Conservation (phyloP, 1,140 invertebrate species). For the Drosophila elegans region DNA sequence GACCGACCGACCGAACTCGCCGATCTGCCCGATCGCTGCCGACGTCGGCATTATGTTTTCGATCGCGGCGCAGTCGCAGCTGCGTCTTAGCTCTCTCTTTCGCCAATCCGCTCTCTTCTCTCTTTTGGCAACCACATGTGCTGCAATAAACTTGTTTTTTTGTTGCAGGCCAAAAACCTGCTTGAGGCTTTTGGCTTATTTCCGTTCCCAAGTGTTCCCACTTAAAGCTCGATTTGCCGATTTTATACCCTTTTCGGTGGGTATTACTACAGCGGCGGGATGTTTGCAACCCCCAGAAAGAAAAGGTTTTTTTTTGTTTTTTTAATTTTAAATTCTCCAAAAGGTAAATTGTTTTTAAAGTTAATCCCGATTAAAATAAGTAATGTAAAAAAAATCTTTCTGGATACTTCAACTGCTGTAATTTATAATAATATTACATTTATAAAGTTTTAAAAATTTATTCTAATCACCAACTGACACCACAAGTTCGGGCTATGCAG, state of each 20-base stretch:
- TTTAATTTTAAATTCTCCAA: no score
- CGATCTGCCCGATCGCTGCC: slow-evolving; percentile 32
- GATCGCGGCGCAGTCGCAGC: slow-evolving; percentile 34
- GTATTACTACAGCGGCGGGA: neutral
- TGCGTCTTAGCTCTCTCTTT: slow-evolving; percentile 14
- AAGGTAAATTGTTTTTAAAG: no score
- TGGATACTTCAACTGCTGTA: no score
- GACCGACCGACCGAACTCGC: neutral
- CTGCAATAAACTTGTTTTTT: slow-evolving; percentile 76
- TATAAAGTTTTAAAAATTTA: no score
- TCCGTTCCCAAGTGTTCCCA: slow-evolving; percentile 31
- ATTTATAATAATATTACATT: no score
- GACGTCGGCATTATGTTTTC: slow-evolving; percentile 53
- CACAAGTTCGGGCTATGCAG: no score
- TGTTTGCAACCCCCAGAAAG: no score
- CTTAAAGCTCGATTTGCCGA: slow-evolving; percentile 22
- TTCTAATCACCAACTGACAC: no score
- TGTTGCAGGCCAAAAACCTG: slow-evolving; percentile 50
- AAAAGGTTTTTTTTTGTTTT: no score
- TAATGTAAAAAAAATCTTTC: no score
- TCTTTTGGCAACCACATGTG: slow-evolving; percentile 55
- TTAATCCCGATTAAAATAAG: no score
- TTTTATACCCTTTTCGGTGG: slow-evolving; percentile 5
- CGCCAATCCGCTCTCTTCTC: slow-evolving; percentile 8
- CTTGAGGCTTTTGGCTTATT: slow-evolving; percentile 38